These are phyloP conservation scores for Ispidina picta DNA, from an alignment of 2,797 vertebrate species.

Conservation along the genomic window DNA sequence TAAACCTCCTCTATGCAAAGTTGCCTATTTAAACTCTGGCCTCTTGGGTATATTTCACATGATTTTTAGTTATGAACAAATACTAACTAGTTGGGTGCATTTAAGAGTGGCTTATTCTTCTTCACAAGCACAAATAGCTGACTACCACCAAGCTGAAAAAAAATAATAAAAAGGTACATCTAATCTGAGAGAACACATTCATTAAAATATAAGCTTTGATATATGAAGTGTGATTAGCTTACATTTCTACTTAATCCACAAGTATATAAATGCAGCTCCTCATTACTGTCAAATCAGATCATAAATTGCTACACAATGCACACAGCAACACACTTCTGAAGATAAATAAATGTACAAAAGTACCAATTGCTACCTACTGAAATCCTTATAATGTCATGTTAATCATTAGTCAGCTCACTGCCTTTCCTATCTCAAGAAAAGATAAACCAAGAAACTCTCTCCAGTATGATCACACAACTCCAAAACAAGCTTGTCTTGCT, in stretches of 20 bases:
- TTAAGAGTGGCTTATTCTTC: background rate
- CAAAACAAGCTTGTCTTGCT: background rate
- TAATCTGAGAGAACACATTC: background rate
- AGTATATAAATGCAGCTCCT: background rate
- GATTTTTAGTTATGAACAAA: background rate
- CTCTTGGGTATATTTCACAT: background rate
- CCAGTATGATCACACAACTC: background rate
- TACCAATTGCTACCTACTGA: background rate
- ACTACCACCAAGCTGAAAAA: background rate
- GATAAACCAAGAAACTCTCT: background rate
- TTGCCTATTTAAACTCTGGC: background rate
- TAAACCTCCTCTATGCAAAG: background rate
- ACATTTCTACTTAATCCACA: background rate
- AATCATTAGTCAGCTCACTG: background rate
- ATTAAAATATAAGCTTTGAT: background rate
- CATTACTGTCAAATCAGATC: background rate
- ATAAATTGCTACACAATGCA: background rate
- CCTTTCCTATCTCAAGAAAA: background rate
- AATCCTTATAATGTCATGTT: background rate
- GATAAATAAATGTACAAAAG: background rate
- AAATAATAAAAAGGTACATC: background rate
- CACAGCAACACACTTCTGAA: background rate
- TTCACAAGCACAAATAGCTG: background rate
- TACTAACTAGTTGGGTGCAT: background rate
- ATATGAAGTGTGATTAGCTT: background rate